Conservation (phyloP, 1,140 invertebrate genomes). For the Habropoda laboriosa region DNA sequence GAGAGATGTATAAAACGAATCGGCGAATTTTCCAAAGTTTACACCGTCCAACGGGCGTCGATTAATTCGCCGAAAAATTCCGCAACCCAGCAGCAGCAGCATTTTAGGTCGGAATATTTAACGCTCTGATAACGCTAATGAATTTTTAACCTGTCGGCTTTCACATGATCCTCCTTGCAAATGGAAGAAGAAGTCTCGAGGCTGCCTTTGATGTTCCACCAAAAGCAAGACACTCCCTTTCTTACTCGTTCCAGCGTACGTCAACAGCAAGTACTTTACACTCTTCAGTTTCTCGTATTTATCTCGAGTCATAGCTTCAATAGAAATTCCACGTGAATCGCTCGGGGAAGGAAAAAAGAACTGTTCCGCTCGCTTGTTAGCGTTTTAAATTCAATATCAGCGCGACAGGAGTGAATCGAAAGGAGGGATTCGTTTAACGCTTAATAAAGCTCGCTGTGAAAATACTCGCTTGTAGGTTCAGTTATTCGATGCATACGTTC, state of each 20-base stretch:
- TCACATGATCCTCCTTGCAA: neutral
- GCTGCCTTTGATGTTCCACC: neutral
- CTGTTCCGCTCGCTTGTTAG: neutral
- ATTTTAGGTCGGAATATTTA: conserved; percentile 6
- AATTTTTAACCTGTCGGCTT: neutral
- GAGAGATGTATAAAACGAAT: no score
- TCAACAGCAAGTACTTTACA: neutral
- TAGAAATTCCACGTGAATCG: neutral
- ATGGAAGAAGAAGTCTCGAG: neutral
- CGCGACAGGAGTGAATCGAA: no score
- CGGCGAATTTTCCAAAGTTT: neutral
- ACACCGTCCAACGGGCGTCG: no score
- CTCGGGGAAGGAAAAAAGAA: neutral
- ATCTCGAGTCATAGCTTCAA: neutral
- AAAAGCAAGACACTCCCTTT: neutral
- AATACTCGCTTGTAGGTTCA: neutral
- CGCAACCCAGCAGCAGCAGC: neutral
- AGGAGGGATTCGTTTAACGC: no score
- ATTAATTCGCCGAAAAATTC: neutral
- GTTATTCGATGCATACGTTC: neutral
- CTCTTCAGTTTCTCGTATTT: conserved; percentile 6
- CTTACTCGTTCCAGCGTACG: neutral
- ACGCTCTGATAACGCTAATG: neutral
- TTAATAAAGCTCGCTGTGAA: neutral
- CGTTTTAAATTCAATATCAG: neutral